A percentile compares a stretch with the other conserved stretches of the same genome.
phyloP scores from a whole-genome alignment of 1,140 invertebrate genomes.

The Patella vulgata region DNA sequence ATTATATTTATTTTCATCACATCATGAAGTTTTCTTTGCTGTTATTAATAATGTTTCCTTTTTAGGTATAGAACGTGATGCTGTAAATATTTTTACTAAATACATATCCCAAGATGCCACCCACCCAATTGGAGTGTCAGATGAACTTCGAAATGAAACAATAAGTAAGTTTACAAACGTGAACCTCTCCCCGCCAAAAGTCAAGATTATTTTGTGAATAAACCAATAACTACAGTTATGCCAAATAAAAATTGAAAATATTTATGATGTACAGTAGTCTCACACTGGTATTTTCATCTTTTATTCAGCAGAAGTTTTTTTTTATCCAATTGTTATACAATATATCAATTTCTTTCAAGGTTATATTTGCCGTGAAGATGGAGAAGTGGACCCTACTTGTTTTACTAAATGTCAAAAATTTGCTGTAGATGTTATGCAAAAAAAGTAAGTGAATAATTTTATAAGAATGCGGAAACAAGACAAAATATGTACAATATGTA shows the following conservation, averaged over 20 bases:
- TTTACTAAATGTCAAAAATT: conserved; percentile 75
- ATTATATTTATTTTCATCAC: not conserved
- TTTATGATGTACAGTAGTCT: conserved; percentile 2
- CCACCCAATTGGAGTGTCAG: conserved; percentile 65
- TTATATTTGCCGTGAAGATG: conserved; percentile 67
- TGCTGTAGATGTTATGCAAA: conserved; percentile 75
- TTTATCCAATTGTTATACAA: too few relatives aligned
- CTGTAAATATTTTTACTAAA: conserved; percentile 70
- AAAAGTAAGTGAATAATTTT: conserved; percentile 67
- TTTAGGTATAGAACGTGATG: conserved; percentile 66
- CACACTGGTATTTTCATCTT: too few relatives aligned
- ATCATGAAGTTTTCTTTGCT: not conserved
- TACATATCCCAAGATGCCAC: conserved; percentile 70
- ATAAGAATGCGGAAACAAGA: too few relatives aligned
- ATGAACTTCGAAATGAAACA: conserved; percentile 60
- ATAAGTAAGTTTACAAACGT: conserved; percentile 57
- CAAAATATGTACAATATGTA: too few relatives aligned
- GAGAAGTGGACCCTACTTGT: conserved; percentile 67
- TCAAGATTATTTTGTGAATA: too few relatives aligned
- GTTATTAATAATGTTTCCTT: too few relatives aligned
- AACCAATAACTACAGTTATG: too few relatives aligned
- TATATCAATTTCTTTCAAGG: conserved; percentile 58
- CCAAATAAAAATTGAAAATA: conserved; percentile 4
- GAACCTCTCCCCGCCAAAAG: too few relatives aligned
- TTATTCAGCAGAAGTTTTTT: too few relatives aligned